phyloP scores from a whole-genome alignment of 2,113 vertebrate genomes.

The Dasypus novemcinctus region DNA sequence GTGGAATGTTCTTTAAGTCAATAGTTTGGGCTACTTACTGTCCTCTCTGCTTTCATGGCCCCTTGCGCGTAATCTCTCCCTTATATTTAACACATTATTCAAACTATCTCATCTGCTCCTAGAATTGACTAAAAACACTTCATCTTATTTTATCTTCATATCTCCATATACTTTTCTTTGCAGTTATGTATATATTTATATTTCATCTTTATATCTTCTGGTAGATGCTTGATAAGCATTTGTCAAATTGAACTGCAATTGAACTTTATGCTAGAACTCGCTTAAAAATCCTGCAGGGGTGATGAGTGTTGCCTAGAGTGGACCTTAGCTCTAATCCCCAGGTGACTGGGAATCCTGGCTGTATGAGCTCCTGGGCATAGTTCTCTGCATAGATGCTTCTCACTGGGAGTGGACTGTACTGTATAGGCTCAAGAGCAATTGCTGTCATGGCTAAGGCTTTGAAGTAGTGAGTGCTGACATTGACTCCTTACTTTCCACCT shows the following conservation, averaged over 20 bases:
- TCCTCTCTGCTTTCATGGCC: not conserved
- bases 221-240: not conserved
- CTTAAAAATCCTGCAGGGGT: not conserved
- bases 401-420: not conserved
- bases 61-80: not conserved
- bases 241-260: not conserved
- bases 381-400: not conserved
- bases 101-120: not conserved
- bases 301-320: not conserved
- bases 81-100: not conserved
- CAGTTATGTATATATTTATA: not conserved
- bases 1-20: not conserved
- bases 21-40: not conserved
- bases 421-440: no score
- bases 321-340: no score
- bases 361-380: no score
- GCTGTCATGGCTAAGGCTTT: not conserved
- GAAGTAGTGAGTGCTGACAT: not conserved
- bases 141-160: not conserved
- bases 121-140: not conserved
- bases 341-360: not conserved
- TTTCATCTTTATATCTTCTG: not conserved
- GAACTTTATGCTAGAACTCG: not conserved
- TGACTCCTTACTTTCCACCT: not conserved
- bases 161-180: not conserved